Conservation (phyloP, 2,113 vertebrate genomes). For the Glaucomys volans region DNA sequence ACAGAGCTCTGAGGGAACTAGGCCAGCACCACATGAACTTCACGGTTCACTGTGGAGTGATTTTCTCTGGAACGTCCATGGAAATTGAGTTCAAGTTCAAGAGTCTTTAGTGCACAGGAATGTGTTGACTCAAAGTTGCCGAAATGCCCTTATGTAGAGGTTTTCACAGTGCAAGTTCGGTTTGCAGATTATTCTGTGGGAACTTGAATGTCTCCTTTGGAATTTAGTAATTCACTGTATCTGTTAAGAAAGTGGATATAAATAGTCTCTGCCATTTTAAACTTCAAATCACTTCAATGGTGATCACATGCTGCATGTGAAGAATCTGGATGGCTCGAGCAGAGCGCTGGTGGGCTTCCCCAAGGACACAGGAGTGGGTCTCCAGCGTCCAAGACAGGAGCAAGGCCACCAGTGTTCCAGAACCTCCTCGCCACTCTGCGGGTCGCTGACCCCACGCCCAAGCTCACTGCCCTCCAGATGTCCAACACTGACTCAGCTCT, state of each 20-base stretch:
- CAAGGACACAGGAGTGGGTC: not conserved
- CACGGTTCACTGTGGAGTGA: not conserved
- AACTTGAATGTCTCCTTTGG: not conserved
- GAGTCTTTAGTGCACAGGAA: not conserved
- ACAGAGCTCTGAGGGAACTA: not conserved
- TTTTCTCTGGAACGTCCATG: not conserved
- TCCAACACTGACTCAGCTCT: not conserved
- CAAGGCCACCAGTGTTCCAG: not conserved
- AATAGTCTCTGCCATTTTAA: not conserved
- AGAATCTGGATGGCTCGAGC: not conserved
- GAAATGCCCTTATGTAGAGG: not conserved
- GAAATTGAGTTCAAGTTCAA: constrained; percentile 21
- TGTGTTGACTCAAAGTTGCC: not conserved
- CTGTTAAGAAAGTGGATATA: not conserved
- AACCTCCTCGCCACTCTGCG: not conserved
- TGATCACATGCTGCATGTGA: accelerated
- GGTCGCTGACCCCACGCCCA: not conserved
- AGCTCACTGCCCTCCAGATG: not conserved
- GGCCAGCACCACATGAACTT: not conserved
- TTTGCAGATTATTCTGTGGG: not conserved
- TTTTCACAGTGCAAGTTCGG: constrained; percentile 52
- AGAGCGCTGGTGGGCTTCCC: not conserved
- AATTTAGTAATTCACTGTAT: not conserved
- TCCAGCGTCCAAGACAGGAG: not conserved
- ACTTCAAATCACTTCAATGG: not conserved